Conservation (phyloP, 2,888 invertebrate genomes). For the Andrena haemorrhoa region DNA sequence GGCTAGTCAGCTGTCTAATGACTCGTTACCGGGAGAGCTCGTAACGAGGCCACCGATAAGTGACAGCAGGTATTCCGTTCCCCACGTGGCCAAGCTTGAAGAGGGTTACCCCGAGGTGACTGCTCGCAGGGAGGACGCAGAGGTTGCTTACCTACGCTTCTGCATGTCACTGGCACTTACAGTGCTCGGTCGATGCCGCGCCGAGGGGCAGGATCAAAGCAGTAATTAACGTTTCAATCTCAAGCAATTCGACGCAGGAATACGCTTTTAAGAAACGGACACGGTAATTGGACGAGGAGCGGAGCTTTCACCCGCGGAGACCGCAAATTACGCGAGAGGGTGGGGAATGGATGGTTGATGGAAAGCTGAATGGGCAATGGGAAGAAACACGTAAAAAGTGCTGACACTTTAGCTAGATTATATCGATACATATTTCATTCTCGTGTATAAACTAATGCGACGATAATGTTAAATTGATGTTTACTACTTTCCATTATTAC, state of each 20-base stretch:
- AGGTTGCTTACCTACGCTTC: slow-evolving; percentile 63
- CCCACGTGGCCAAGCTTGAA: slow-evolving; percentile 62
- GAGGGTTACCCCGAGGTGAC: slow-evolving; percentile 61
- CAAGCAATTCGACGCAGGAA: slow-evolving; percentile 55
- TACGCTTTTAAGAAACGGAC: slow-evolving; percentile 57
- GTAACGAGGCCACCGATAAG: slow-evolving; percentile 78
- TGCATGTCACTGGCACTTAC: slow-evolving; percentile 61
- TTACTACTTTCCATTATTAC: too few relatives aligned
- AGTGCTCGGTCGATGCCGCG: slow-evolving; percentile 49
- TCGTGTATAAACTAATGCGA: too few relatives aligned
- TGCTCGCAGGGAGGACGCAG: slow-evolving; percentile 36
- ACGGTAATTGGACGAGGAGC: slow-evolving; percentile 44
- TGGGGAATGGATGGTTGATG: background rate
- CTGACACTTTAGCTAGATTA: background rate
- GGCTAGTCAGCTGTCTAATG: slow-evolving; percentile 76
- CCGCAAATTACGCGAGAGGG: slow-evolving; percentile 38
- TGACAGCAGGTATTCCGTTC: slow-evolving; percentile 73
- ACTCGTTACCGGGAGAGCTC: slow-evolving; percentile 77
- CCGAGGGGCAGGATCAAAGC: slow-evolving; percentile 60
- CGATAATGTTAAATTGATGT: too few relatives aligned
- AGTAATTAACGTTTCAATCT: slow-evolving; percentile 60
- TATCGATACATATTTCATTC: too few relatives aligned
- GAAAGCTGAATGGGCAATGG: background rate
- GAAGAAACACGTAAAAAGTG: slow-evolving; percentile 14
- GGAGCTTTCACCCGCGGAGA: slow-evolving; percentile 36